A percentile compares a stretch with the other conserved stretches of the same genome.
These are phyloP conservation scores for Leptocoma aspasia DNA, from an alignment of 2,113 vertebrate species.

Conservation along the genomic window DNA sequence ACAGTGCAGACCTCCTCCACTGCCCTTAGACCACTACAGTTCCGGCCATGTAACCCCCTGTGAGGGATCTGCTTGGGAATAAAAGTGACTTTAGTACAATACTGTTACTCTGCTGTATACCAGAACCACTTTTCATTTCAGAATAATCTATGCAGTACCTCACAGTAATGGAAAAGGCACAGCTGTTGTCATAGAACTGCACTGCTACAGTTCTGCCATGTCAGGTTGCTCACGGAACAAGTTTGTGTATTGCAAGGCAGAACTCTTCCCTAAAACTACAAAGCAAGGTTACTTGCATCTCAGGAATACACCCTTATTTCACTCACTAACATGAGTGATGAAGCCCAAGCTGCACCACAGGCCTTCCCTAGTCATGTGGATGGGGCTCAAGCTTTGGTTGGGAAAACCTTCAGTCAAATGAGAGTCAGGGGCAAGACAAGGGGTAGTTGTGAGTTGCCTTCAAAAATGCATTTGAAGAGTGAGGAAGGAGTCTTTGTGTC, in stretches of 20 bases:
- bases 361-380: rapidly evolving
- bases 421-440: neutral
- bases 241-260: neutral
- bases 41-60: neutral
- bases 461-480: neutral
- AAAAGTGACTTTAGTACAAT: neutral
- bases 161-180: neutral
- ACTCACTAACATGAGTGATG: rapidly evolving
- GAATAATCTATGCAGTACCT: neutral
- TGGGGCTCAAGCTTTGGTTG: neutral
- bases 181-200: neutral
- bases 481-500: neutral
- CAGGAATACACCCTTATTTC: neutral
- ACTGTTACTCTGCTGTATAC: neutral
- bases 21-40: neutral
- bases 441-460: neutral
- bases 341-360: neutral
- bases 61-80: neutral
- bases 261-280: neutral
- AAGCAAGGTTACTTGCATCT: neutral
- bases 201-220: neutral
- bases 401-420: neutral
- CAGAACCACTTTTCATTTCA: neutral
- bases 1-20: neutral
- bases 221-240: neutral